A percentile compares a stretch with the other conserved stretches of the same genome.
These are phyloP conservation scores for Chelonus formosanus DNA, from an alignment of 2,888 invertebrate species.

Conservation along the genomic window DNA sequence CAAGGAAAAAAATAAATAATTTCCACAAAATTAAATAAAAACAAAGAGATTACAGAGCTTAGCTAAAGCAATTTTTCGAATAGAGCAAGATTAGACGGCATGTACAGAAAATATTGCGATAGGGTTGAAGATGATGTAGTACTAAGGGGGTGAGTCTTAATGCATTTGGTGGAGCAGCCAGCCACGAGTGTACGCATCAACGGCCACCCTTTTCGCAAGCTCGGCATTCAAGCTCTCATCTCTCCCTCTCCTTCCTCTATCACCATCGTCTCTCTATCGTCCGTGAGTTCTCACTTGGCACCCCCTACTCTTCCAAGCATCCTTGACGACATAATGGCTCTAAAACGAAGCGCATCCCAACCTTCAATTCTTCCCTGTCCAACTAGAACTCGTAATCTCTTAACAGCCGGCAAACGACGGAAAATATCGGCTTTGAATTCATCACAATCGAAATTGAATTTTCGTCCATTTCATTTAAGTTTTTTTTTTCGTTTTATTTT, in stretches of 20 bases:
- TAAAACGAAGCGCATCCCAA: constrained; percentile 31
- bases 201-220: constrained; percentile 65
- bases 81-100: no score
- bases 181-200: constrained; percentile 59
- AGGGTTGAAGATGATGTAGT: not conserved
- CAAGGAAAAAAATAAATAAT: no score
- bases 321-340: constrained; percentile 34
- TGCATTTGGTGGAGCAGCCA: constrained; percentile 59
- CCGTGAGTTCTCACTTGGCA: constrained; percentile 8
- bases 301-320: constrained; percentile 18
- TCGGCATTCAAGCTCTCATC: constrained; percentile 55
- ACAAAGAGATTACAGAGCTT: no score
- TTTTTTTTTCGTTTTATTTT: not conserved
- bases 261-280: not conserved
- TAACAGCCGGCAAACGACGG: constrained; percentile 20
- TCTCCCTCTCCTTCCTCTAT: constrained; percentile 27
- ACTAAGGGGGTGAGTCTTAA: constrained; percentile 55
- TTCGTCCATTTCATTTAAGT: not conserved
- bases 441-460: not conserved
- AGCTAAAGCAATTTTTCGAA: no score
- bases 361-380: constrained; percentile 10
- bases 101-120: constrained; percentile 29
- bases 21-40: no score
- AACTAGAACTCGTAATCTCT: constrained; percentile 29
- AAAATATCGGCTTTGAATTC: constrained; percentile 16